Conservation (phyloP, 1,140 invertebrate genomes). For the Panagrolaimus sp. region DNA sequence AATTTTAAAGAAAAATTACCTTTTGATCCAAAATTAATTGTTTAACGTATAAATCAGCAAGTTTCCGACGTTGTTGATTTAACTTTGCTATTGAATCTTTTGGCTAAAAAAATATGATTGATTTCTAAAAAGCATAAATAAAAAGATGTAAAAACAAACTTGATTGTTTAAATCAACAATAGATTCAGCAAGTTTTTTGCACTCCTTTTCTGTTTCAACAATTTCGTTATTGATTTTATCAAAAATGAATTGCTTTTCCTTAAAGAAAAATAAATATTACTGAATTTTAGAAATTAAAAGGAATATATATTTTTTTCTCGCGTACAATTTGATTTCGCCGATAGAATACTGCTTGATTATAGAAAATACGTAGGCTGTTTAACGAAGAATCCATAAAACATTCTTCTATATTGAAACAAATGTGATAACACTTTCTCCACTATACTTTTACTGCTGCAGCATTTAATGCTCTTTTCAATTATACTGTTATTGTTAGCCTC, state of each 20-base stretch:
- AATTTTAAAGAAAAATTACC: background rate
- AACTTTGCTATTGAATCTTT: background rate
- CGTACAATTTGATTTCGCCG: slow-evolving; percentile 9
- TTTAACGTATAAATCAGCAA: slow-evolving; percentile 6
- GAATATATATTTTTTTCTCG: background rate
- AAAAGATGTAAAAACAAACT: slow-evolving; percentile 1
- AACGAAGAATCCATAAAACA: too few species aligned
- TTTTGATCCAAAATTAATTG: background rate
- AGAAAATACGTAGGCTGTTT: background rate
- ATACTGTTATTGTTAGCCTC: too few species aligned
- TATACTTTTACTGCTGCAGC: too few species aligned
- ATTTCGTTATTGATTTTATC: background rate
- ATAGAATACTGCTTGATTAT: slow-evolving; percentile 8
- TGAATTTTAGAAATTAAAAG: background rate
- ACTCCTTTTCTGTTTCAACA: background rate
- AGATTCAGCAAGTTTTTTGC: background rate
- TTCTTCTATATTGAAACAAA: too few species aligned
- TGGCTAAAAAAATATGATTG: background rate
- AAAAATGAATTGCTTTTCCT: slow-evolving; percentile 2
- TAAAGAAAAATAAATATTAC: background rate
- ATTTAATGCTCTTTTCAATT: too few species aligned
- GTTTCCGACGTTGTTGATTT: background rate
- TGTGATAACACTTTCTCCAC: too few species aligned
- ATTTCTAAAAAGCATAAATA: background rate
- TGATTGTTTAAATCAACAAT: background rate